Percentiles rank a stretch among this genome's conserved stretches.
These are phyloP conservation scores for Crax fasciolata DNA, from an alignment of 2,797 vertebrate species.

Conservation along the genomic window DNA sequence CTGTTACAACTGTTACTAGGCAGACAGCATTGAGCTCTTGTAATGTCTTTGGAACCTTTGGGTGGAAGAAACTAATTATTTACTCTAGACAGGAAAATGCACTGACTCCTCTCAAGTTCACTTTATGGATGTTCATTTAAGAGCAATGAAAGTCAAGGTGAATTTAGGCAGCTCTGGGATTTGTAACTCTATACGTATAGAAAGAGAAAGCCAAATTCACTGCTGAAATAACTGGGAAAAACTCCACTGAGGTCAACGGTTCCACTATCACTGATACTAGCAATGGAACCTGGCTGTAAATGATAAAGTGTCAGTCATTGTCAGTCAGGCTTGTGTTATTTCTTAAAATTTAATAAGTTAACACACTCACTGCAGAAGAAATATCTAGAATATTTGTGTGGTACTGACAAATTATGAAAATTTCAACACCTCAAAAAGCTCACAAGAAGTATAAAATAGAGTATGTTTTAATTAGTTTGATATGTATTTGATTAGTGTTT, in stretches of 20 bases:
- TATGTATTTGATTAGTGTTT: too few relatives aligned
- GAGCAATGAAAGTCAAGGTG: background rate
- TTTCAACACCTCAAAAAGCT: too few relatives aligned
- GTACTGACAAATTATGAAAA: too few relatives aligned
- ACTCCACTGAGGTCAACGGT: background rate
- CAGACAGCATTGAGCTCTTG: background rate
- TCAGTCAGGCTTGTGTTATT: background rate
- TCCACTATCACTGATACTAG: background rate
- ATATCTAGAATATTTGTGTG: too few relatives aligned
- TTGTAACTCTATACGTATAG: background rate
- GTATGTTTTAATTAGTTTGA: too few relatives aligned
- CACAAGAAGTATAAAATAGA: too few relatives aligned
- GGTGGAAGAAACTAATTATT: background rate
- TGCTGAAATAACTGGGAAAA: conserved; percentile 1
- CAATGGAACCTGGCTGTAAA: background rate
- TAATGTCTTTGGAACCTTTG: background rate
- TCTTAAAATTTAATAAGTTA: too few relatives aligned
- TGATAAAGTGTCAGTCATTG: background rate
- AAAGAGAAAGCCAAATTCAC: background rate
- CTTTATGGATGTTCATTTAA: background rate
- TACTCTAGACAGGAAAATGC: background rate
- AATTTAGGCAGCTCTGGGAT: background rate
- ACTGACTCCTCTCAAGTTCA: background rate
- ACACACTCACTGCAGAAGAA: too few relatives aligned
- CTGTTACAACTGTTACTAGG: background rate